A percentile compares a stretch with the other conserved stretches of the same genome.
Evolutionary conservation across 2,113 vertebrate species (phyloP).

Genomic region (Podilymbus podiceps): DNA sequence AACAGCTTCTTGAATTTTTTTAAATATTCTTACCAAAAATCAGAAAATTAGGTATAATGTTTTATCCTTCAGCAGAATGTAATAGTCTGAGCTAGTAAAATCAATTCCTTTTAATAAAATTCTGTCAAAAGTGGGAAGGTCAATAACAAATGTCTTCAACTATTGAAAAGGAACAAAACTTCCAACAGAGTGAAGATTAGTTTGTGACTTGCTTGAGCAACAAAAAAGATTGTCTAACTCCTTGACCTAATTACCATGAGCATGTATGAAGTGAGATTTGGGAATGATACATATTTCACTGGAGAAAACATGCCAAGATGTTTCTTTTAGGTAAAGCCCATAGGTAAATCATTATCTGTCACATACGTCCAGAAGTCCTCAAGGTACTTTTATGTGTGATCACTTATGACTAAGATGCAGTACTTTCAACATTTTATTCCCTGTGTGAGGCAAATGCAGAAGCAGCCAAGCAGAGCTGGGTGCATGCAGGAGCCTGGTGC

Average conservation of each 20-base stretch:
- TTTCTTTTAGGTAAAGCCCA: background rate
- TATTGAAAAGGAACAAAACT: constrained; percentile 1
- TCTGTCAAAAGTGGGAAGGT: constrained; percentile 20
- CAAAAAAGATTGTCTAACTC: background rate
- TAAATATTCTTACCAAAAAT: constrained; percentile 11
- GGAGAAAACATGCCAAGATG: background rate
- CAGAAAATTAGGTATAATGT: background rate
- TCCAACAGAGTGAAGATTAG: background rate
- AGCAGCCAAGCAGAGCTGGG: background rate
- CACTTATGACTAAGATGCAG: background rate
- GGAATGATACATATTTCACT: background rate
- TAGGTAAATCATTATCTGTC: background rate
- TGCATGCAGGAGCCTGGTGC: background rate
- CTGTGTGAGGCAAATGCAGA: background rate
- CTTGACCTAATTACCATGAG: background rate
- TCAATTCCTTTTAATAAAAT: constrained; percentile 42
- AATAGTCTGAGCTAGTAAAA: constrained; percentile 12
- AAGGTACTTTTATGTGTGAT: background rate
- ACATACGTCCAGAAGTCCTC: background rate
- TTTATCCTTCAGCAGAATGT: constrained; percentile 16
- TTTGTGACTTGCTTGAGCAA: background rate
- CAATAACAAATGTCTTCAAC: constrained; percentile 22
- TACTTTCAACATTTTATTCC: background rate
- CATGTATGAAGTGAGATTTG: background rate
- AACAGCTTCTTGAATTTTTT: background rate